phyloP scores from a whole-genome alignment of 2,797 vertebrate species.

The Pseudocheirus occidentalis region DNA sequence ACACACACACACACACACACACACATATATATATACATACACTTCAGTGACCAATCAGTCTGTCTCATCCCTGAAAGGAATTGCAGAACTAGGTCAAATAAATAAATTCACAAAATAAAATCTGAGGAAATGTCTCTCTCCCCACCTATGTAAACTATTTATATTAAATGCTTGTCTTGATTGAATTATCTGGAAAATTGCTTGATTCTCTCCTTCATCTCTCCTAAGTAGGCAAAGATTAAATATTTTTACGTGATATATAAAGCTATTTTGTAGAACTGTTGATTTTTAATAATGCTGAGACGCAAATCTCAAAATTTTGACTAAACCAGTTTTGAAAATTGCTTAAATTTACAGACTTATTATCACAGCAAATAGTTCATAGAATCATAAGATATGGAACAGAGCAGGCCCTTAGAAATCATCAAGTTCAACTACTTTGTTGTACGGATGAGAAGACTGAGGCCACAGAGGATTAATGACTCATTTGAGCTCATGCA shows the following conservation, averaged over 20 bases:
- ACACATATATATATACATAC: no score
- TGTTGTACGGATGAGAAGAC: background rate
- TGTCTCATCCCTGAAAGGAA: background rate
- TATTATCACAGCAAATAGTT: constrained; percentile 29
- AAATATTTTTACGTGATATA: constrained; percentile 8
- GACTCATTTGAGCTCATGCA: background rate
- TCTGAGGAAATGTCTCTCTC: background rate
- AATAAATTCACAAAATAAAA: background rate
- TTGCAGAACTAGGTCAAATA: background rate
- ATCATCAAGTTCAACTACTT: background rate
- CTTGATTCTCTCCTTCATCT: constrained; percentile 52
- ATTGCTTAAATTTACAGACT: background rate
- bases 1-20: no score
- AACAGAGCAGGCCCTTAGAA: background rate
- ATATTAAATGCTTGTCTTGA: constrained; percentile 35
- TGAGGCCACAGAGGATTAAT: background rate
- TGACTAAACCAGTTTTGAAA: background rate
- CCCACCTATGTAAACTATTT: background rate
- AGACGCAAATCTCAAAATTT: background rate
- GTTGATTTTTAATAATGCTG: background rate
- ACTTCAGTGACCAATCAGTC: background rate
- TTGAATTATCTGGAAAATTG: constrained; percentile 19
- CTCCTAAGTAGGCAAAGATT: constrained; percentile 3
- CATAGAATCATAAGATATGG: background rate
- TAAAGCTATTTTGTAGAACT: constrained; percentile 19